Base-by-base conservation (phyloP, 1,140 invertebrate species). In the Drosophila bifasciata region DNA sequence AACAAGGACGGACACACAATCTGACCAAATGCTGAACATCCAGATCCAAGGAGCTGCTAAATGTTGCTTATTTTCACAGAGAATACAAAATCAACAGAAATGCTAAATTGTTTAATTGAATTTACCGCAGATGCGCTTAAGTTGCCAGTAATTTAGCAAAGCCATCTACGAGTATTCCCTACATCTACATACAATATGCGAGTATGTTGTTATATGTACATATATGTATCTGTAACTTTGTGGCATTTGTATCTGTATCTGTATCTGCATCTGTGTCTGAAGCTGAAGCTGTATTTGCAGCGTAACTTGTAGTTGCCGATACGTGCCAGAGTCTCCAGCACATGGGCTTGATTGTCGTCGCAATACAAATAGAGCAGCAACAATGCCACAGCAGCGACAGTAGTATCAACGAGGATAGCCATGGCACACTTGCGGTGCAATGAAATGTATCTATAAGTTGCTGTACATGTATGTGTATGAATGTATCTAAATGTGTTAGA, bases 71-170 rank as follows among this genome's bases (percentile, higher is more conserved):
- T 84, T 69, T 70, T 45, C 64, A 69, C 43, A 19, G 49, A 45
- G 53, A 68, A 79, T 78, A 88, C 58, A 88, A 88, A 86, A 83
- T 88, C 78, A 86, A 88, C 83, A 89, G 75, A 74, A 76, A 67
- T 76, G 70, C 78, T 76, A 88, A 88, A 88, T 88, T 88, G 84
- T 78, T 88, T 88, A 88, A 88, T 88, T 88, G 84, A 88, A 83
- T 88, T 88, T 73, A 88, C 83, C 83, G 79, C 83, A 88, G 83
- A 79, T 88, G 83, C 79, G 84, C 83, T 88, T 88, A 84, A 88
- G 83, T 89, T 88, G 62, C 67, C 74, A 79, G 75, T 88, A 88
- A 88, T 83, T 88, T 88, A 83, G 71, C 71, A 83, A 88, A 83
- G 66, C 78, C 62, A 88, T 63, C 67, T 61, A n/a, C n/a, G n/a